Conservation (phyloP, 2,888 invertebrate genomes). For the Lysandra bellargus region DNA sequence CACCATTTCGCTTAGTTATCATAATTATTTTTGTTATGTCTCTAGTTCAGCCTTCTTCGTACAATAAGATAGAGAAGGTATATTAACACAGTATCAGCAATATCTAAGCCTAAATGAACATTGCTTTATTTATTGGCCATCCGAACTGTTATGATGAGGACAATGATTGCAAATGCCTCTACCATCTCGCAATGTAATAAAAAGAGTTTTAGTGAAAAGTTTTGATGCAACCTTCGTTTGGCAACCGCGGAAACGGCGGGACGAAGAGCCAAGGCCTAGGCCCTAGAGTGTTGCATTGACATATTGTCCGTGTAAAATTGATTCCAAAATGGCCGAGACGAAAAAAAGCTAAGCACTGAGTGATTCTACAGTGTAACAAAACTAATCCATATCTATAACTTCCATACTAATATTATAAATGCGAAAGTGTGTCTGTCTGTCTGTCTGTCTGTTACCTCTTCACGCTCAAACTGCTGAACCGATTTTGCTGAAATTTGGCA, state of each 20-base stretch:
- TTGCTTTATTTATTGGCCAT: not conserved
- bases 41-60: too few relatives aligned
- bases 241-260: not conserved
- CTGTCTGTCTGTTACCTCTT: too few relatives aligned
- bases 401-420: too few relatives aligned
- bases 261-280: not conserved
- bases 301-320: not conserved
- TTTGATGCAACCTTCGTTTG: not conserved
- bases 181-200: not conserved
- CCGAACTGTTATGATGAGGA: not conserved
- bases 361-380: too few relatives aligned
- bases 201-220: not conserved
- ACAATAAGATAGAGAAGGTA: too few relatives aligned
- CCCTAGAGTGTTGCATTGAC: not conserved
- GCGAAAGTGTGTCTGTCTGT: too few relatives aligned
- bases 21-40: too few relatives aligned
- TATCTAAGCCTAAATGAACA: not conserved
- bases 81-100: not conserved
- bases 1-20: too few relatives aligned
- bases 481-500: too few relatives aligned
- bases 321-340: not conserved
- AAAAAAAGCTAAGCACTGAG: not conserved
- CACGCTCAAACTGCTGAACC: too few relatives aligned
- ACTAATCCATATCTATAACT: too few relatives aligned
- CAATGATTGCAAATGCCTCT: not conserved